Percentiles rank a stretch among this genome's conserved stretches.
These are phyloP conservation scores for Herpetotheres cachinnans DNA, from an alignment of 2,113 vertebrate genomes.

Conservation along the genomic window DNA sequence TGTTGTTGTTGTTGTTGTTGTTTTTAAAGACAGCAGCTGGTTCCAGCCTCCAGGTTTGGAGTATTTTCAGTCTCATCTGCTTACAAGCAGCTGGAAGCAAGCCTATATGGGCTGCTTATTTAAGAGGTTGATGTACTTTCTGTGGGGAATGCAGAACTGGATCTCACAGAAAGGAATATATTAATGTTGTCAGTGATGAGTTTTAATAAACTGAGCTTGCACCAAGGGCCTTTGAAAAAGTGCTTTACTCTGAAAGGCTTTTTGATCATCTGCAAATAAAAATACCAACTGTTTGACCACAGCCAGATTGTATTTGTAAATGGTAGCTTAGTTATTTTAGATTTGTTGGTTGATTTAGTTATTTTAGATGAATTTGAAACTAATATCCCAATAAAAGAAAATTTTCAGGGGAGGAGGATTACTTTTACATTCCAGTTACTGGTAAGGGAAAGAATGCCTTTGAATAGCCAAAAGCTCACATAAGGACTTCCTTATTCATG, in stretches of 20 bases:
- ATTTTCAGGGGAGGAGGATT: neutral
- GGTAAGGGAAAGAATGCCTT: neutral
- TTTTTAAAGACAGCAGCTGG: constrained; percentile 32
- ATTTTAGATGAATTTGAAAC: constrained; percentile 39
- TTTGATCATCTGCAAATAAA: constrained; percentile 64
- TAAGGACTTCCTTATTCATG: neutral
- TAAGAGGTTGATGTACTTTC: constrained; percentile 46
- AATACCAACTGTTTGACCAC: constrained; percentile 44
- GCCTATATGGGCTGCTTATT: constrained; percentile 34
- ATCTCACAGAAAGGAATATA: constrained; percentile 63
- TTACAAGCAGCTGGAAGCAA: constrained; percentile 45
- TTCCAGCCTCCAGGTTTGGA: constrained; percentile 41
- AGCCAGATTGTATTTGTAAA: constrained; percentile 38
- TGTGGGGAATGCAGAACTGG: constrained; percentile 54
- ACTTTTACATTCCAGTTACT: constrained; percentile 1
- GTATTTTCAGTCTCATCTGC: constrained; percentile 37
- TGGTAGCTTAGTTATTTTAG: neutral
- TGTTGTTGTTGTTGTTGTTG: neutral
- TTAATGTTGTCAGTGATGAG: constrained; percentile 64
- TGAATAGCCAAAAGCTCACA: neutral
- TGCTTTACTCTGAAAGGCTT: constrained; percentile 51
- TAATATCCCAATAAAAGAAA: neutral
- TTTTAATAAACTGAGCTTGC: constrained; percentile 59
- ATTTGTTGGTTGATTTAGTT: neutral
- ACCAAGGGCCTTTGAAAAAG: constrained; percentile 50